Base-by-base conservation (phyloP, 2,113 vertebrate genomes). In the Glareola pratincola region DNA sequence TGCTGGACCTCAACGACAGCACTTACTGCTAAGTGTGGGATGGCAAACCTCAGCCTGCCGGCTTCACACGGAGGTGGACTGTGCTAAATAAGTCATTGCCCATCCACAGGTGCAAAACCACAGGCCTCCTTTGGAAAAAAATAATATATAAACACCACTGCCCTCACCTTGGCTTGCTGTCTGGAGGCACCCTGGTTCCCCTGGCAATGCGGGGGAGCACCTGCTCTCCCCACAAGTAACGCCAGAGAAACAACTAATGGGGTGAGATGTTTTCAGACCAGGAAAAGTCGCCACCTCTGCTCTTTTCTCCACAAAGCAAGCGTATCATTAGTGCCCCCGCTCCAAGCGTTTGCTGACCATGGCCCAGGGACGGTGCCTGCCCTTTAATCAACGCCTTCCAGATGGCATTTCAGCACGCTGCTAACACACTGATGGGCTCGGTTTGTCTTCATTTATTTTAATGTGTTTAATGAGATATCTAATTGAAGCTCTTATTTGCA, bases 341-440 rank as follows among this genome's bases (percentile, higher is more conserved):
- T 36, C 32, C 66, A 78, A 72, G 66, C 56, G 39, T 27, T 59
- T 68, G 62, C 53, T 71, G 84, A 48, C 43, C 16, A 27, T 7
- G 21, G 71, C 39, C 48, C 13, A 63, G 62, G 32, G 36, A 67
- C 0, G 0, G 47, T 53, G 59, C 45, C 54, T 88, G 54, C 43
- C 67, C 82, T 77, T 77, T 88, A 69, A 91, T 73, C 80, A 89
- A n/a, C 0, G 2, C 64, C 30, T 94, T 82, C 51, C 95, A 96
- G 91, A 48, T 76, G 90, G 92, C 59, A 93, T 74, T 66, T 43
- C 66, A 84, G 67, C 90, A 81, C 10, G 50, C 47, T 94, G 81
- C 36, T 18, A 66, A 37, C 36, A 72, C 20, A 41, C 45, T 22
- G 30, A 72, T 16, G 56, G 24, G 68, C 39, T 84, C 30, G 1